Conservation (phyloP, 2,888 invertebrate genomes). For the Uloborus plumipes region DNA sequence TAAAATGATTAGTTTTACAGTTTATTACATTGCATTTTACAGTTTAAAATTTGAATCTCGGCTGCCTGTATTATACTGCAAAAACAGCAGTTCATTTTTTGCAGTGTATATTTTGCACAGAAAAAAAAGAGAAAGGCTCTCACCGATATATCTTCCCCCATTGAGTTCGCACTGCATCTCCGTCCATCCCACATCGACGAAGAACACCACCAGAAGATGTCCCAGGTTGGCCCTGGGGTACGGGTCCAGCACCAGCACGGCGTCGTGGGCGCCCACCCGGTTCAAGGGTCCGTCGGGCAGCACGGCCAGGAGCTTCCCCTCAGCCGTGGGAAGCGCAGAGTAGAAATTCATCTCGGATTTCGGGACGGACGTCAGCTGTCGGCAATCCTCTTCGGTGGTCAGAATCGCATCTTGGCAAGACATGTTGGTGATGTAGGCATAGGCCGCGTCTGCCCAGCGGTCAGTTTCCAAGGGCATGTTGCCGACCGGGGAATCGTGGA, state of each 20-base stretch:
- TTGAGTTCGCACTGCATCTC: slow-evolving; percentile 69
- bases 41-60: too few relatives aligned
- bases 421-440: slow-evolving; percentile 67
- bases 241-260: slow-evolving; percentile 73
- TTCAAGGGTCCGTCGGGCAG: slow-evolving; percentile 71
- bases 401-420: slow-evolving; percentile 70
- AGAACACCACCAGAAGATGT: slow-evolving; percentile 74
- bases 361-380: slow-evolving; percentile 66
- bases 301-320: slow-evolving; percentile 69
- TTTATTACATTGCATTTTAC: too few relatives aligned
- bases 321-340: slow-evolving; percentile 68
- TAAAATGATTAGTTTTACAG: too few relatives aligned
- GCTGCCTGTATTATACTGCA: too few relatives aligned
- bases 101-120: background rate
- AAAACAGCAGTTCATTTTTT: too few relatives aligned
- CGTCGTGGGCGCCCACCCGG: slow-evolving; percentile 71
- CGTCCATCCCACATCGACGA: slow-evolving; percentile 70
- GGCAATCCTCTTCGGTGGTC: slow-evolving; percentile 70
- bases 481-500: too few relatives aligned
- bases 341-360: slow-evolving; percentile 69
- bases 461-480: slow-evolving; percentile 3
- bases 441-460: slow-evolving; percentile 70
- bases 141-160: slow-evolving; percentile 72
- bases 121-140: slow-evolving; percentile 64
- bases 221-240: slow-evolving; percentile 74